phyloP scores from a whole-genome alignment of 2,797 vertebrate genomes.

The Ctenopoma kingsleyae region DNA sequence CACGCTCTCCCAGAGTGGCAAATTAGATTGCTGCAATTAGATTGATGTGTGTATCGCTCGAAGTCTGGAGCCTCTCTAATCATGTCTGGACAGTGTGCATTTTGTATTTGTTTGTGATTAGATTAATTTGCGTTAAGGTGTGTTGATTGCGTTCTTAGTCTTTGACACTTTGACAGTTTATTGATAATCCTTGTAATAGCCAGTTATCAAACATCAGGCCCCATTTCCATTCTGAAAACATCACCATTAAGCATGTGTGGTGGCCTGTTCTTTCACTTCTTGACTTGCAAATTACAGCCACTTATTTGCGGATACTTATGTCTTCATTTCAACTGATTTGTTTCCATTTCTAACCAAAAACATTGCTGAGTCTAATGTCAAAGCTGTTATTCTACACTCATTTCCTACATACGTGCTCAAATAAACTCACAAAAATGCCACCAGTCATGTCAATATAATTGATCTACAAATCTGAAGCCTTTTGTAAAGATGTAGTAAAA shows the following conservation, averaged over 20 bases:
- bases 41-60: conserved; percentile 55
- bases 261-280: neutral
- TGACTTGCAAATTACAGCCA: neutral
- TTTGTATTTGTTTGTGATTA: conserved; percentile 51
- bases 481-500: neutral
- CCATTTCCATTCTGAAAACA: conserved; percentile 1
- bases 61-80: conserved; percentile 57
- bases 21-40: conserved; percentile 78
- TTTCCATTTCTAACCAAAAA: conserved; percentile 4
- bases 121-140: conserved; percentile 47
- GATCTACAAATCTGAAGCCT: neutral
- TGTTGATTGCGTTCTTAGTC: conserved; percentile 40
- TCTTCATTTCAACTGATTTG: conserved; percentile 1
- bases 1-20: conserved; percentile 65
- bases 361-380: neutral
- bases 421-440: neutral
- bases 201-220: conserved; percentile 18
- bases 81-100: conserved; percentile 57
- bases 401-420: neutral
- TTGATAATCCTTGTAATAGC: conserved; percentile 20
- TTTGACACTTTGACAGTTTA: conserved; percentile 28
- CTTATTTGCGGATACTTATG: neutral
- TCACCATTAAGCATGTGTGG: neutral
- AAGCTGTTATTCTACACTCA: neutral
- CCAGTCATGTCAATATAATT: neutral